Percentiles rank a stretch among this genome's conserved stretches.
phyloP scores from a whole-genome alignment of 2,797 vertebrate species.

The Gadopsis bispinosus region DNA sequence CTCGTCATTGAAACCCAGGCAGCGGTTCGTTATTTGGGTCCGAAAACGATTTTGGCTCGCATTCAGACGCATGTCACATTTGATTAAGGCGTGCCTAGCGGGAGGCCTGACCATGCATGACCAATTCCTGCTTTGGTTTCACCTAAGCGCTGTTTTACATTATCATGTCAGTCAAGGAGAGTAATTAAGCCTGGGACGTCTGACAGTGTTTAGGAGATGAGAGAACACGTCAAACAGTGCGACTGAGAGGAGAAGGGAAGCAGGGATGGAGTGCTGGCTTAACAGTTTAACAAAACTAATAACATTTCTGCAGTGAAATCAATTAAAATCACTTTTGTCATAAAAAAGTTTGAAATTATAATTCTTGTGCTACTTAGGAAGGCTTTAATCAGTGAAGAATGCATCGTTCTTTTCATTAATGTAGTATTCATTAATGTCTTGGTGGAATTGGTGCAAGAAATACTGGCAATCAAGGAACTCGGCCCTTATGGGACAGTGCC shows the following conservation, averaged over 20 bases:
- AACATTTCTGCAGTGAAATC: conserved; percentile 6
- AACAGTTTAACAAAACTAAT: conserved; percentile 24
- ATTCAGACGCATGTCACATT: conserved; percentile 76
- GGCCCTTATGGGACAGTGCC: background rate
- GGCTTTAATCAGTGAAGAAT: conserved; percentile 13
- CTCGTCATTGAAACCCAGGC: conserved; percentile 60
- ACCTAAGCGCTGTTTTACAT: conserved; percentile 80
- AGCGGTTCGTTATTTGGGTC: conserved; percentile 63
- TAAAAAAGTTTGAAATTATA: background rate
- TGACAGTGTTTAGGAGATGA: conserved; percentile 71
- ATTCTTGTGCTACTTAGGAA: background rate
- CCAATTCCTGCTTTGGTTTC: conserved; percentile 79
- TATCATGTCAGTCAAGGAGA: conserved; percentile 78
- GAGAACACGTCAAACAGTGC: conserved; percentile 68
- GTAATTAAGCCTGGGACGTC: conserved; percentile 71
- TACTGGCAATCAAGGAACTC: too few species aligned
- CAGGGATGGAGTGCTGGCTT: conserved; percentile 42
- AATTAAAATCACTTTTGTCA: conserved; percentile 7
- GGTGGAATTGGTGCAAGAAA: background rate
- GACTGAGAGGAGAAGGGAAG: conserved; percentile 45
- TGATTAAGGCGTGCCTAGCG: conserved; percentile 76
- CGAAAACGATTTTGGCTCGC: conserved; percentile 72
- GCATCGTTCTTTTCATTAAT: background rate
- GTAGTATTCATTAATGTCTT: conserved; percentile 13
- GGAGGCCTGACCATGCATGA: conserved; percentile 75